These are phyloP conservation scores for Metridium senile DNA, from an alignment of 92 coral and sea anemone genomes.

Conservation along the genomic window DNA sequence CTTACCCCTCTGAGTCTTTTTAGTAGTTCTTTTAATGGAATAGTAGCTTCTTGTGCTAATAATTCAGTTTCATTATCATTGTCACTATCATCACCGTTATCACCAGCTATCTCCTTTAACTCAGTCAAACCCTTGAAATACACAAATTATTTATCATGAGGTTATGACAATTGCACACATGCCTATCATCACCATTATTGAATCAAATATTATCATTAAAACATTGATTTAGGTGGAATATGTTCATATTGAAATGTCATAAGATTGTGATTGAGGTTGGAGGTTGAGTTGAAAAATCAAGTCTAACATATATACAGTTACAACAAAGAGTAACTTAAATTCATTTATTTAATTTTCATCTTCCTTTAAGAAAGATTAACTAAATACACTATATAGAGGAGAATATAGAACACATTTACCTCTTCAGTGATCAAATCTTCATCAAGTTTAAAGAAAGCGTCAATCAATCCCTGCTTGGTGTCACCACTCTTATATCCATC, in stretches of 20 bases:
- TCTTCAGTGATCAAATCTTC: conserved; percentile 74
- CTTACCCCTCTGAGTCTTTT: conserved; percentile 82
- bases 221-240: no score
- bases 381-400: no score
- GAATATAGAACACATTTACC: conserved; percentile 27
- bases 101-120: conserved; percentile 88
- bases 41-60: conserved; percentile 79
- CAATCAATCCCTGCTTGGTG: conserved; percentile 77
- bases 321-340: no score
- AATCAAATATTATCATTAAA: background rate
- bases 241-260: no score
- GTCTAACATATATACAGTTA: no score
- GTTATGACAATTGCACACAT: background rate
- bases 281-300: no score
- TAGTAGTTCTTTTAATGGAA: conserved; percentile 80
- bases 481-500: conserved; percentile 75
- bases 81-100: conserved; percentile 68
- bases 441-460: conserved; percentile 86
- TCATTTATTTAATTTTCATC: no score
- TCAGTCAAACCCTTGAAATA: conserved; percentile 74
- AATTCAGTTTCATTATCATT: conserved; percentile 81
- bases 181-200: conserved; percentile 60
- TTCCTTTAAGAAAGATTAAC: no score
- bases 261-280: no score
- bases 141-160: background rate